Percentiles rank a stretch among this genome's conserved stretches.
Evolutionary conservation across 2,797 vertebrate species (phyloP).

Genomic region (Limosa lapponica): DNA sequence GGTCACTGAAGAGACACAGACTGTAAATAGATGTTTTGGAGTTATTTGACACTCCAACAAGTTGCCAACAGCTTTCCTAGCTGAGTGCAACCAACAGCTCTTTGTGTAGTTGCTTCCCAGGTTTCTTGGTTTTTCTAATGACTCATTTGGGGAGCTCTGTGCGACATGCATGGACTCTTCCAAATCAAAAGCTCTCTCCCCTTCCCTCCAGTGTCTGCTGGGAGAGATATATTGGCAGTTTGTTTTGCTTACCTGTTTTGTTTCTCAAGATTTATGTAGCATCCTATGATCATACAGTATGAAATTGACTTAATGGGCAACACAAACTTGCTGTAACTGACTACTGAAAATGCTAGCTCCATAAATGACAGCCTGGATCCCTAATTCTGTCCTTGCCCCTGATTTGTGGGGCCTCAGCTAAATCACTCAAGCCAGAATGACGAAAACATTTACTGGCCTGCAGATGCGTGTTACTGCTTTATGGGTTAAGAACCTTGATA

Average conservation of each 20-base stretch:
- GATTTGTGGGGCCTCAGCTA: background rate
- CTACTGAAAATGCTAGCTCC: background rate
- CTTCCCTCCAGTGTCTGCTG: background rate
- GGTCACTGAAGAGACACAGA: background rate
- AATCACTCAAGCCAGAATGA: background rate
- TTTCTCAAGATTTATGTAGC: background rate
- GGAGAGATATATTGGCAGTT: background rate
- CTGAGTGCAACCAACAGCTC: background rate
- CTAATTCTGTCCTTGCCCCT: background rate
- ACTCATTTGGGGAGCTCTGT: background rate
- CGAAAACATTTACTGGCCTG: background rate
- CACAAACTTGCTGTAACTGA: background rate
- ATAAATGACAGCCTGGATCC: background rate
- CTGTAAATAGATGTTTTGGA: background rate
- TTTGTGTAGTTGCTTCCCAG: background rate
- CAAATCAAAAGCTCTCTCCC: background rate
- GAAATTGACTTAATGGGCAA: background rate
- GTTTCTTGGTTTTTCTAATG: background rate
- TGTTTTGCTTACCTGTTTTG: background rate
- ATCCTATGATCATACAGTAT: background rate
- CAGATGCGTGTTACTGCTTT: background rate
- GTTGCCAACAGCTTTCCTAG: background rate
- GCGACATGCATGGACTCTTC: background rate
- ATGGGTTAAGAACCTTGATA: background rate
- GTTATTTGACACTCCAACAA: background rate